Evolutionary conservation across 1,140 invertebrate genomes (phyloP).

Genomic region (Caerostris extrusa): DNA sequence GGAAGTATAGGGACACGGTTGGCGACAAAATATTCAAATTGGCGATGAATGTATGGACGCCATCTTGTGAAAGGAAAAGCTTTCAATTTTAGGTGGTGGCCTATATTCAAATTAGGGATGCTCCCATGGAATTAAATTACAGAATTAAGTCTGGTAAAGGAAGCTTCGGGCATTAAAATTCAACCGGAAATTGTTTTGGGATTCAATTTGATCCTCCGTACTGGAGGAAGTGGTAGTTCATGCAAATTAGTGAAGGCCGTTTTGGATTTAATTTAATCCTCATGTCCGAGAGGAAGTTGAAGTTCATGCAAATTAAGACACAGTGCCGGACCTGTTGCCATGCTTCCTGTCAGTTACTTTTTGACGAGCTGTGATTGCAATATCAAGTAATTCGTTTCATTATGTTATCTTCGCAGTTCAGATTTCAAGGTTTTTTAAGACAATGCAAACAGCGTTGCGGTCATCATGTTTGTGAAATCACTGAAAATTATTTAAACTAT

Average conservation of each 20-base stretch:
- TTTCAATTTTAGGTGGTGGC: background rate
- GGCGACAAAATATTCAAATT: constrained; percentile 9
- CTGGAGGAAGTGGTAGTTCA: constrained; percentile 9
- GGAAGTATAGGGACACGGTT: constrained; percentile 38
- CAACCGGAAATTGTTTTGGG: constrained; percentile 6
- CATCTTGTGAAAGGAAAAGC: background rate
- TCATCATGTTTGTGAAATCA: background rate
- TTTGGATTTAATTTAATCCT: constrained; percentile 11
- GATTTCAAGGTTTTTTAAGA: background rate
- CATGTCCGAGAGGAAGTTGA: background rate
- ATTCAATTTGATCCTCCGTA: background rate
- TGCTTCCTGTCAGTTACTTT: background rate
- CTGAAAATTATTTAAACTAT: too few relatives aligned
- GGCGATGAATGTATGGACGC: background rate
- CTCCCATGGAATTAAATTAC: constrained; percentile 60
- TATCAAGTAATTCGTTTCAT: constrained; percentile 9
- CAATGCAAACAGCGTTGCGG: background rate
- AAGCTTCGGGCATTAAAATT: constrained; percentile 33
- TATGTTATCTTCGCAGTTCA: background rate
- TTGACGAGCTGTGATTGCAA: constrained; percentile 2
- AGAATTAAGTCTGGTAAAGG: background rate
- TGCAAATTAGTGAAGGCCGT: background rate
- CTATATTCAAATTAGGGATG: constrained; percentile 58
- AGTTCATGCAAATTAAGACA: background rate
- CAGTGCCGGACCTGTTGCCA: background rate